Evolutionary conservation across 2,113 vertebrate species (phyloP).

Genomic region (Cercocebus atys): DNA sequence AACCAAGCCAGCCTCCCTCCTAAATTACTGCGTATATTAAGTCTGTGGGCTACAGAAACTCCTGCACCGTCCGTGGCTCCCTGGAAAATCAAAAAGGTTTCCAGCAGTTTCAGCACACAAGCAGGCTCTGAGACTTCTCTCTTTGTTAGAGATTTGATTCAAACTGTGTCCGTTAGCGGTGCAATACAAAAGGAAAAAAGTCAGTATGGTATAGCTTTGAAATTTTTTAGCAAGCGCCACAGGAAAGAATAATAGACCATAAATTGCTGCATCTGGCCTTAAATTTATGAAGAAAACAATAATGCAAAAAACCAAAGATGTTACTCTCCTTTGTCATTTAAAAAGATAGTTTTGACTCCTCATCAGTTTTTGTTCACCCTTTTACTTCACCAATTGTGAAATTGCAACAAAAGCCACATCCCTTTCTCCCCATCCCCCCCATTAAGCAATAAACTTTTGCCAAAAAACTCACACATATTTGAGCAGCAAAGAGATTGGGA

Average conservation of each 20-base stretch:
- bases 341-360: not conserved
- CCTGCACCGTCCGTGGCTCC: constrained; percentile 38
- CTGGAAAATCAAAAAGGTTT: constrained; percentile 74
- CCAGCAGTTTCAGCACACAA: constrained; percentile 74
- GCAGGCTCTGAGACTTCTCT: constrained; percentile 57
- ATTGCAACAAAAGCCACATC: constrained; percentile 1
- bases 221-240: constrained; percentile 68
- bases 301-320: constrained; percentile 51
- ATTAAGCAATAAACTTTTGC: not conserved
- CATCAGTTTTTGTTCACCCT: not conserved
- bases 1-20: constrained; percentile 45
- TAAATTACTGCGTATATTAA: constrained; percentile 57
- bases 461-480: not conserved
- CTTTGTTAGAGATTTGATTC: constrained; percentile 78
- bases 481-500: not conserved
- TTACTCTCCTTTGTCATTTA: constrained; percentile 49
- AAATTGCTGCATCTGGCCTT: constrained; percentile 70
- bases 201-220: constrained; percentile 66
- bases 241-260: constrained; percentile 73
- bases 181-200: constrained; percentile 66
- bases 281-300: constrained; percentile 74
- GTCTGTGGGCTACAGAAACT: constrained; percentile 39
- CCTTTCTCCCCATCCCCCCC: not conserved
- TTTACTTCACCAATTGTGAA: constrained; percentile 44
- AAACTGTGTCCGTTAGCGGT: constrained; percentile 65